phyloP scores from a whole-genome alignment of 2,888 invertebrate species.

The Drosophila recens region DNA sequence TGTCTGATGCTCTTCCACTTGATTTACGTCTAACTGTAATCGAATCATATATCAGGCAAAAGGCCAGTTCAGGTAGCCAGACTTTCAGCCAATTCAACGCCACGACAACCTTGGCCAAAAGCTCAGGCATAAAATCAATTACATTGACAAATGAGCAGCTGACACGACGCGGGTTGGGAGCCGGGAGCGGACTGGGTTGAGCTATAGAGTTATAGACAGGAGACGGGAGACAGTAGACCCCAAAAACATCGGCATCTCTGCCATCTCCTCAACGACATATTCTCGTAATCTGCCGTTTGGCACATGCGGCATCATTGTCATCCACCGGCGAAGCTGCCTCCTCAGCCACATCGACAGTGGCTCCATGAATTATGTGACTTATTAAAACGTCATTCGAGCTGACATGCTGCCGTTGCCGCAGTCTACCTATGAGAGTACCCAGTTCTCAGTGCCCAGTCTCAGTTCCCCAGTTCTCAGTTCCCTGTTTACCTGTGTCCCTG shows the following conservation, averaged over 20 bases:
- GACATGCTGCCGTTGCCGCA: slow-evolving; percentile 72
- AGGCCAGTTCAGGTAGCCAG: slow-evolving; percentile 46
- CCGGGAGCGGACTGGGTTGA: neutral
- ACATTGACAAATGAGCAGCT: slow-evolving; percentile 80
- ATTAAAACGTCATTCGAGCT: slow-evolving; percentile 83
- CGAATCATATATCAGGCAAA: slow-evolving; percentile 76
- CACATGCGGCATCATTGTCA: slow-evolving; percentile 56
- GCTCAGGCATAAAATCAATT: slow-evolving; percentile 79
- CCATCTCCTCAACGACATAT: slow-evolving; percentile 44
- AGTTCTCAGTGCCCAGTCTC: slow-evolving; percentile 12
- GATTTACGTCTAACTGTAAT: slow-evolving; percentile 80
- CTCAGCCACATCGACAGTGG: slow-evolving; percentile 24
- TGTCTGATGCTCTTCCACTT: slow-evolving; percentile 73
- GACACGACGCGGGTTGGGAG: slow-evolving; percentile 54
- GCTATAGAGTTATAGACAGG: neutral
- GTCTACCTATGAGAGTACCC: slow-evolving; percentile 10
- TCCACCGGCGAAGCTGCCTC: slow-evolving; percentile 8
- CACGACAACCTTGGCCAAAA: slow-evolving; percentile 70
- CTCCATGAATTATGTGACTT: slow-evolving; percentile 82
- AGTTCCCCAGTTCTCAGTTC: neutral
- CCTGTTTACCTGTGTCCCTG: slow-evolving; percentile 18
- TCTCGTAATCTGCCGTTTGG: slow-evolving; percentile 45
- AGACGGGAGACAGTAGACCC: slow-evolving; percentile 28
- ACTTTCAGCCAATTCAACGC: slow-evolving; percentile 30
- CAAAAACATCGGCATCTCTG: slow-evolving; percentile 53